Percentiles rank a stretch among this genome's conserved stretches.
Conservation (phyloP, 2,888 invertebrate genomes). For the Taphrorychus bicolor region DNA sequence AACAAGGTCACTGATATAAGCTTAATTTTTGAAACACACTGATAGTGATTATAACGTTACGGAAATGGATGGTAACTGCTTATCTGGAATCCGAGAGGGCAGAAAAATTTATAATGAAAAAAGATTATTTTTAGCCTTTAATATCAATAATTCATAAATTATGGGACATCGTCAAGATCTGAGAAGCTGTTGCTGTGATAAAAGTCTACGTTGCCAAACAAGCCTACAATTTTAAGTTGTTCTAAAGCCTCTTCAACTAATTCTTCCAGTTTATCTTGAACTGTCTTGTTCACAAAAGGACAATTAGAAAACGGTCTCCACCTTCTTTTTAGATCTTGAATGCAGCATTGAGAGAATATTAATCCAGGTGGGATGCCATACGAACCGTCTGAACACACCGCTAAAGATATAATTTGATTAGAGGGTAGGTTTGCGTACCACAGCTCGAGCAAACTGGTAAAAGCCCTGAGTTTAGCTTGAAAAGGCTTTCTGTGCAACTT, state of each 20-base stretch:
- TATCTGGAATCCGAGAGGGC: too few relatives aligned
- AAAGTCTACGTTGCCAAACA: too few relatives aligned
- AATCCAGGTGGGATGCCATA: constrained; percentile 64
- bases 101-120: too few relatives aligned
- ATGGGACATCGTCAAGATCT: too few relatives aligned
- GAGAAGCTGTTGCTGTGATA: too few relatives aligned
- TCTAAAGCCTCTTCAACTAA: neutral
- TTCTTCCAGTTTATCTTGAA: neutral
- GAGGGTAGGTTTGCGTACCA: constrained; percentile 60
- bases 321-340: constrained; percentile 57
- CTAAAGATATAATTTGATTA: constrained; percentile 62
- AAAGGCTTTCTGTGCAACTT: constrained; percentile 42
- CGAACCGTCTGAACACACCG: constrained; percentile 63
- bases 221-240: too few relatives aligned
- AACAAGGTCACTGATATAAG: too few relatives aligned
- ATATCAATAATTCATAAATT: too few relatives aligned
- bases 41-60: too few relatives aligned
- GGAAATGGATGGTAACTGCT: too few relatives aligned
- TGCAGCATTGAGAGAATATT: constrained; percentile 66
- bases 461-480: constrained; percentile 57
- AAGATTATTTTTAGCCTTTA: too few relatives aligned
- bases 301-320: constrained; percentile 60
- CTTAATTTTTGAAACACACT: too few relatives aligned
- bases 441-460: constrained; percentile 61
- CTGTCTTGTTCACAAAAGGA: constrained; percentile 44